Base-by-base conservation (phyloP, 1,140 invertebrate genomes). In the Euglossa dilemma region DNA sequence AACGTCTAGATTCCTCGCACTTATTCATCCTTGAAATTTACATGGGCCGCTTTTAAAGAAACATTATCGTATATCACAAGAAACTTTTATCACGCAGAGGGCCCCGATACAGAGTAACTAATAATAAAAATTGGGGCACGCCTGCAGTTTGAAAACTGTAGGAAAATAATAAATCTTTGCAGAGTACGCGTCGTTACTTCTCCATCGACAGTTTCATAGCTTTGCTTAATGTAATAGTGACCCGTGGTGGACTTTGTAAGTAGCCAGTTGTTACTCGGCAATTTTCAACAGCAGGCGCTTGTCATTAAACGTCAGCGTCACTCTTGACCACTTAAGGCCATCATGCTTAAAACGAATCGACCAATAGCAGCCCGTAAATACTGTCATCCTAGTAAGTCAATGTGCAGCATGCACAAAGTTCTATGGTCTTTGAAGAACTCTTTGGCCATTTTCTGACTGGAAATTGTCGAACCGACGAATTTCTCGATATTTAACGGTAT, bases 271-370 rank as follows among this genome's bases (percentile, higher is more conserved):
- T 67, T 67, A 67, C 12, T n/a, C 66, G 66, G 66, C 43, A 67
- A 67, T 67, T 67, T 67, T 67, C 66, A 67, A 67, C 43, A 67
- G 66, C 66, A 67, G 66, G 66, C 66, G 66, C 66, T 67, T 67
- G 66, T 67, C 66, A 45, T 67, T 67, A 67, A 67, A 67, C 66
- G 43, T 67, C 66, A 67, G 66, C 66, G 66, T 67, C 66, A 47
- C 66, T 67, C 66, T 67, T 67, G 66, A 14, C 66, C 66, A 67
- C 66, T 67, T 67, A 43, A 67, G 66, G 43, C 43, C 66, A 67
- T 67, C 66, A 67, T 28, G 43, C 66, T 67, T 67, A 67, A 67
- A 67, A 43, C 11, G 66, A 67, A 67, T 67, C 66, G 43, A 67
- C 66, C 66, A 67, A 63, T 67, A 43, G 36, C 43, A n/a, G 23